Percentiles rank a stretch among this genome's conserved stretches.
phyloP scores from a whole-genome alignment of 2,113 vertebrate species.

The Lipophrys pholis region DNA sequence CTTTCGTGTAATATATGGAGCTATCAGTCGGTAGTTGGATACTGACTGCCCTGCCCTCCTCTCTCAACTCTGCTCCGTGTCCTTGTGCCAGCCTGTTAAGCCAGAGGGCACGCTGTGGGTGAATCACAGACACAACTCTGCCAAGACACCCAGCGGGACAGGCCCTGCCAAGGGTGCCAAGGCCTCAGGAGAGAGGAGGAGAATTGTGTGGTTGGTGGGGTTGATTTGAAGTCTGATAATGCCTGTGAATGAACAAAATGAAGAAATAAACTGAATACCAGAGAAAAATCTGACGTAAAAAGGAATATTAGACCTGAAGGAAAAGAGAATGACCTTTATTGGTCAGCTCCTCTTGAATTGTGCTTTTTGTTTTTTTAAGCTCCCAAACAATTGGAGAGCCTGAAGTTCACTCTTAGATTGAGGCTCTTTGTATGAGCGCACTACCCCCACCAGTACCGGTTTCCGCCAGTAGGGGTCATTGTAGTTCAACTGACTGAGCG shows the following conservation, averaged over 20 bases:
- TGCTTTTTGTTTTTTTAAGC: constrained; percentile 18
- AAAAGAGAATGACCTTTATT: background rate
- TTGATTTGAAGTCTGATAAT: constrained; percentile 15
- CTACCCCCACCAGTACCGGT: constrained; percentile 39
- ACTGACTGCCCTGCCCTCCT: constrained; percentile 32
- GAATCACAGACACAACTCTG: constrained; percentile 70
- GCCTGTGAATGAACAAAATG: constrained; percentile 7
- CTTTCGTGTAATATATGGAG: constrained; percentile 30
- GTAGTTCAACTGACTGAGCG: constrained; percentile 83
- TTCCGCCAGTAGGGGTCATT: constrained; percentile 89
- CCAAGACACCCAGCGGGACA: constrained; percentile 71
- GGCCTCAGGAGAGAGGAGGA: constrained; percentile 62
- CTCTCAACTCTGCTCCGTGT: constrained; percentile 54
- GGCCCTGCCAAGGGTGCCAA: constrained; percentile 70
- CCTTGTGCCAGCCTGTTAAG: constrained; percentile 73
- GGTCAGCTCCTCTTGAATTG: background rate
- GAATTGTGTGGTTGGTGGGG: background rate
- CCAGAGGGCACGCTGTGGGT: constrained; percentile 78
- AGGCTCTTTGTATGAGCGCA: constrained; percentile 52
- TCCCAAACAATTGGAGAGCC: constrained; percentile 5
- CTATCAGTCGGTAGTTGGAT: constrained; percentile 25
- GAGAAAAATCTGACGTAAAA: background rate
- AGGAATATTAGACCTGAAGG: background rate
- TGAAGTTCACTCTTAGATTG: constrained; percentile 48
- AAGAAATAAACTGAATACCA: background rate